phyloP scores from a whole-genome alignment of 2,113 vertebrate genomes.

The Microtus montanus region DNA sequence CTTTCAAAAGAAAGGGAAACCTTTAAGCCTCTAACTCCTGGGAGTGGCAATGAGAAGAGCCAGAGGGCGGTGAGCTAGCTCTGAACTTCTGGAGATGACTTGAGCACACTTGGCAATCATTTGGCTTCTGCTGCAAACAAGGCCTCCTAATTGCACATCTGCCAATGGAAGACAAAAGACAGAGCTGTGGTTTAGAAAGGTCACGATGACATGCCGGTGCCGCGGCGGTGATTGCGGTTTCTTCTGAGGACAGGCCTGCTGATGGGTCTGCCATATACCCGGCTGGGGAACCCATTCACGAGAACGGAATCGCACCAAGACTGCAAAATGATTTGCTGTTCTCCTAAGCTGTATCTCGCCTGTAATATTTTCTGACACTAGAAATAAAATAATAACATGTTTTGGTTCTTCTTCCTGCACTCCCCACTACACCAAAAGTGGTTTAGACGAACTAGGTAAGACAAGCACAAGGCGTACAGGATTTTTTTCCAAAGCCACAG shows the following conservation, averaged over 20 bases:
- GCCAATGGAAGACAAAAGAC: conserved; percentile 66
- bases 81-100: conserved; percentile 61
- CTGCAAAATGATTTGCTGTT: conserved; percentile 41
- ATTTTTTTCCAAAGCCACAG: background rate
- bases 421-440: background rate
- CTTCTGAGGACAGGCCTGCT: background rate
- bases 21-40: conserved; percentile 62
- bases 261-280: background rate
- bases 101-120: conserved; percentile 69
- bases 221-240: background rate
- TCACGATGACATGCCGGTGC: conserved; percentile 7
- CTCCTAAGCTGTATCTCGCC: conserved; percentile 11
- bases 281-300: background rate
- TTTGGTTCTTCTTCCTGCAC: conserved; percentile 48
- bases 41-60: conserved; percentile 73
- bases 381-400: conserved; percentile 71
- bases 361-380: conserved; percentile 67
- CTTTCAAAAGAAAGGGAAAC: conserved; percentile 74
- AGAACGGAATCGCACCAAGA: background rate
- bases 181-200: conserved; percentile 6
- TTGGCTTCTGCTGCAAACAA: conserved; percentile 75
- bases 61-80: conserved; percentile 60
- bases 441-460: conserved; percentile 37
- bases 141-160: conserved; percentile 66
- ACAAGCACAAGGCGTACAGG: background rate